Base-by-base conservation (phyloP, 2,888 invertebrate species). In the Sialis lutaria region DNA sequence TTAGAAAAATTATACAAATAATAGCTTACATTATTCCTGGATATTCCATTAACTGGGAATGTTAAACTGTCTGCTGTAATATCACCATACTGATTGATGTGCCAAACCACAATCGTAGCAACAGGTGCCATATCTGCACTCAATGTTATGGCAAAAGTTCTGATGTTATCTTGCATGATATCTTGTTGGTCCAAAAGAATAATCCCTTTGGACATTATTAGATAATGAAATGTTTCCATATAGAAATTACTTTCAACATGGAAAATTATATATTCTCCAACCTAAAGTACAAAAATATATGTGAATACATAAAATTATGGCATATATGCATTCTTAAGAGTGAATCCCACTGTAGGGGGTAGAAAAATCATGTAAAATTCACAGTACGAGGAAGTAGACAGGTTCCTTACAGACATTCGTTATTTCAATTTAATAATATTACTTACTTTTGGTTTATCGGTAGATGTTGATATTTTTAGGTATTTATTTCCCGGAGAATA, bases 21-120 rank as follows among this genome's bases (percentile, higher is more conserved):
- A 46, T 41, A 32, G 61, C 64, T 63, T 59, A 83, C 84, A 61
- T 92, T 90, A 63, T 96, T 93, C 50, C 90, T 67, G 1, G 91
- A 87, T 54, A 95, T 89, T 50, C 93, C 93, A 66, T 95, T 91
- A 31, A 96, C 93, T 0, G 92, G 91, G 71, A 95, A 92, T n/a
- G 93, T 93, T 49, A 96, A 70, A 49, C 90, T 87, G 68, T 96
- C 96, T 0, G 88, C 88, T 1, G 92, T 77, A 44, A 95, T 82
- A 57, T 85, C 84, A 0, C 88, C 91, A 54, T 83, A 79, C 9
- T 76, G 76, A 5, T 81, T 82, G 1, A 91, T 77, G 61, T 85
- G 79, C 77, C 92, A 96, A 44, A 89, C 89, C 13, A 93, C 77
- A 34, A 90, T 75, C 0, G 92, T 91, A 9, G 93, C 82, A 30